phyloP scores from a whole-genome alignment of 2,888 invertebrate species.

The Brachypalpus laphriformis region DNA sequence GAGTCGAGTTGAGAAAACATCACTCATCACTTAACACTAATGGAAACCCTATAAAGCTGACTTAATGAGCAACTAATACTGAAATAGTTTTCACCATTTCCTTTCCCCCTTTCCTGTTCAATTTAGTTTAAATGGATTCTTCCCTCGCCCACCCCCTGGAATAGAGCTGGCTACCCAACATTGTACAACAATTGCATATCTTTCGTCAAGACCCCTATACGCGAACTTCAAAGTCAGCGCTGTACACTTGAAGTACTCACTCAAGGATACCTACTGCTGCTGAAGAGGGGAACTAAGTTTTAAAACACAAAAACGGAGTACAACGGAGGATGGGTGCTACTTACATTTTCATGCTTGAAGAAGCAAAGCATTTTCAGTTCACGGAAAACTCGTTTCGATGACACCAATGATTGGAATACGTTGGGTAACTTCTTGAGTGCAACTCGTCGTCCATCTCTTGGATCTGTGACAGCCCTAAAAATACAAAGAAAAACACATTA shows the following conservation, averaged over 20 bases:
- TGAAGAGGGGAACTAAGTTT: no score
- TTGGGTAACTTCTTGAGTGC: slow-evolving; percentile 99
- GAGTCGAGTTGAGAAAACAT: neutral
- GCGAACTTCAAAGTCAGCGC: slow-evolving; percentile 25
- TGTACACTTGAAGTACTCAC: slow-evolving; percentile 15
- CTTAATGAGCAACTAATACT: slow-evolving; percentile 38
- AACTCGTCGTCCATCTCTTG: slow-evolving; percentile 98
- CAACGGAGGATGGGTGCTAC: slow-evolving; percentile 82
- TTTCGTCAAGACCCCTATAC: neutral
- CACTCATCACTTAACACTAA: slow-evolving; percentile 20
- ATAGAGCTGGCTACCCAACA: neutral
- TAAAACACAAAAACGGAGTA: neutral
- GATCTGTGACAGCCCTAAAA: slow-evolving; percentile 99
- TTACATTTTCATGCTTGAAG: slow-evolving; percentile 99
- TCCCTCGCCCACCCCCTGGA: neutral
- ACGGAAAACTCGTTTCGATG: slow-evolving; percentile 98
- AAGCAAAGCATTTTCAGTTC: slow-evolving; percentile 99
- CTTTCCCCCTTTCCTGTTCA: neutral
- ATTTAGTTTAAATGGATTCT: neutral
- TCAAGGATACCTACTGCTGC: neutral
- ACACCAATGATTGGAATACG: slow-evolving; percentile 99
- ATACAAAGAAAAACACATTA: slow-evolving; percentile 78
- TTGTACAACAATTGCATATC: slow-evolving; percentile 7
- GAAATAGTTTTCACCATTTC: slow-evolving; percentile 25
- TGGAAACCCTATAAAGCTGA: slow-evolving; percentile 8